These are phyloP conservation scores for Mesodorylaimus sp. DNA, from an alignment of 2,888 invertebrate genomes.

Conservation along the genomic window DNA sequence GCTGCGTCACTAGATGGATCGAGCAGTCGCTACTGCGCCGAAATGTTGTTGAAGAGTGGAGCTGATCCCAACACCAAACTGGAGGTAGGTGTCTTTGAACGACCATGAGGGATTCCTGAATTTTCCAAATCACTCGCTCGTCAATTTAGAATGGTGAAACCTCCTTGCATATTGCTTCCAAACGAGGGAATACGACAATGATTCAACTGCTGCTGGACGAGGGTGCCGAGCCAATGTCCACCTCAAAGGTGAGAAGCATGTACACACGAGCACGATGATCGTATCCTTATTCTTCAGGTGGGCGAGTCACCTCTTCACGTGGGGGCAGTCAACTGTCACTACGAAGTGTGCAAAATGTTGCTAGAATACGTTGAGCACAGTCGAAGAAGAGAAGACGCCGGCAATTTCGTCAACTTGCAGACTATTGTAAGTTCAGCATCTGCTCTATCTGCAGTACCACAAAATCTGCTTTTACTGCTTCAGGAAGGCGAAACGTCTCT, in stretches of 20 bases:
- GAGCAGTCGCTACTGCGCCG: constrained; percentile 51
- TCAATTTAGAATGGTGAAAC: constrained; percentile 58
- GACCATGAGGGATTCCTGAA: no score
- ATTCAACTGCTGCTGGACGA: constrained; percentile 70
- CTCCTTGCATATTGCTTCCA: constrained; percentile 84
- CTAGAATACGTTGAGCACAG: constrained; percentile 48
- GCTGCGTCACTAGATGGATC: constrained; percentile 55
- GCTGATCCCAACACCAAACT: constrained; percentile 86
- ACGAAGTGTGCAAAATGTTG: constrained; percentile 65
- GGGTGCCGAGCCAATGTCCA: constrained; percentile 63
- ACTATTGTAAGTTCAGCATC: constrained; percentile 43
- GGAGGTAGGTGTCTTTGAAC: constrained; percentile 41
- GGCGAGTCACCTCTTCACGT: constrained; percentile 90
- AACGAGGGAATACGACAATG: constrained; percentile 70
- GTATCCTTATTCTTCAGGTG: constrained; percentile 40
- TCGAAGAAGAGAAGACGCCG: constrained; percentile 44
- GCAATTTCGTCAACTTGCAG: constrained; percentile 64
- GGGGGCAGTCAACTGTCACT: constrained; percentile 54
- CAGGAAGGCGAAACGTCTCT: constrained; percentile 75
- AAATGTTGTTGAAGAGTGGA: constrained; percentile 92
- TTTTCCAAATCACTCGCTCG: not conserved
- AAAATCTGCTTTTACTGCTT: no score
- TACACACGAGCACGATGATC: not conserved
- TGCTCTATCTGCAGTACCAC: no score
- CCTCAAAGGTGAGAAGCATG: constrained; percentile 51